Percentiles rank a stretch among this genome's conserved stretches.
Evolutionary conservation across 2,888 invertebrate species (phyloP).

Genomic region (Hoplodrina ambigua): DNA sequence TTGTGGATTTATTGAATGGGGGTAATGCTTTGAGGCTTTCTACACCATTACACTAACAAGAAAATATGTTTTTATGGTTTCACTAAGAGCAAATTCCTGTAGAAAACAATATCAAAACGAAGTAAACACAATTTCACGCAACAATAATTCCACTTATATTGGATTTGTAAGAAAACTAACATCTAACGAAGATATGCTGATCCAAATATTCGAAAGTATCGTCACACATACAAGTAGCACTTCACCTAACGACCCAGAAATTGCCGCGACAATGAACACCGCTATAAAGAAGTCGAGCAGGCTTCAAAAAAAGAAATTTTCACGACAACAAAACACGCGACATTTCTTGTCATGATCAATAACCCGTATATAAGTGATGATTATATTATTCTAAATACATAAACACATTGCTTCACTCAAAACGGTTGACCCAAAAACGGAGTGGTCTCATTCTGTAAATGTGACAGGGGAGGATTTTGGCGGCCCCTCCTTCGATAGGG

Average conservation of each 20-base stretch:
- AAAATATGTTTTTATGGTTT: not conserved
- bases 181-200: not conserved
- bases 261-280: constrained; percentile 18
- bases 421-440: constrained; percentile 79
- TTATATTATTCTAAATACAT: constrained; percentile 56
- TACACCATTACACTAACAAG: not conserved
- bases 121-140: not conserved
- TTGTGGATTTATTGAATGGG: constrained; percentile 1
- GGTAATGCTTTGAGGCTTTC: constrained; percentile 14
- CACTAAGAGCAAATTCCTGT: not conserved
- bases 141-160: not conserved
- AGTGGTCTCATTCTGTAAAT: constrained; percentile 59
- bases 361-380: constrained; percentile 40
- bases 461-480: constrained; percentile 62
- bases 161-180: not conserved
- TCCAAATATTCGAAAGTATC: constrained; percentile 16
- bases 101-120: no score
- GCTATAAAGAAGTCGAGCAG: constrained; percentile 2
- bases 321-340: constrained; percentile 8
- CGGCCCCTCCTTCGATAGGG: constrained; percentile 52
- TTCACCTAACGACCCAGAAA: constrained; percentile 19
- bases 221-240: constrained; percentile 21
- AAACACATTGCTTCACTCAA: constrained; percentile 58
- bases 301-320: constrained; percentile 12
- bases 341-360: constrained; percentile 44